A percentile compares a stretch with the other conserved stretches of the same genome.
These are phyloP conservation scores for Marisa cornuarietis DNA, from an alignment of 1,140 invertebrate genomes.

Conservation along the genomic window DNA sequence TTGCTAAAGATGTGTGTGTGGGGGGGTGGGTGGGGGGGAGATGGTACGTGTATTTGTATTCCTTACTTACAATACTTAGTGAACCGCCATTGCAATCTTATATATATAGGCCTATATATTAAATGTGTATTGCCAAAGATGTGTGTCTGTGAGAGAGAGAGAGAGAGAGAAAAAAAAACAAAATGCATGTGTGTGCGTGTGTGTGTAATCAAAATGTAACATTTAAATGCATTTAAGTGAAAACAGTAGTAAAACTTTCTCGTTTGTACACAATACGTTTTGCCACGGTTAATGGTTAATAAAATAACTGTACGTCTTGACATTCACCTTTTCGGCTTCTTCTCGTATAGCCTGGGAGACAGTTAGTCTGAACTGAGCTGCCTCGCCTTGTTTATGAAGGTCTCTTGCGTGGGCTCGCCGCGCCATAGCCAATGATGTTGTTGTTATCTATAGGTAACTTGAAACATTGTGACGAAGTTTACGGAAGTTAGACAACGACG, in stretches of 20 bases:
- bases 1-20: neutral
- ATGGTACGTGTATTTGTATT: neutral
- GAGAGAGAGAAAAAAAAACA: neutral
- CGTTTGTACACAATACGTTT: neutral
- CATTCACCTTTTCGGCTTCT: neutral
- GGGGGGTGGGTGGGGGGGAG: neutral
- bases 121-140: neutral
- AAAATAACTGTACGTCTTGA: neutral
- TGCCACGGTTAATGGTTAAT: neutral
- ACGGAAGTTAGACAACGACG: slow-evolving; percentile 8
- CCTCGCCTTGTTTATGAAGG: neutral
- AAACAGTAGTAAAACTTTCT: neutral
- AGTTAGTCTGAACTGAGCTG: slow-evolving; percentile 3
- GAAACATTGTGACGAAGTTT: slow-evolving; percentile 1
- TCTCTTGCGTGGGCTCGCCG: neutral
- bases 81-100: neutral
- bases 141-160: neutral
- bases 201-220: too few relatives aligned
- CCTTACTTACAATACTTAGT: neutral
- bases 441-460: neutral
- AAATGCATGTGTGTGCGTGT: neutral
- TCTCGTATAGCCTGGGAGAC: neutral
- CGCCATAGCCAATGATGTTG: neutral
- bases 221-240: neutral
- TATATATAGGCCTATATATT: too few relatives aligned